These are phyloP conservation scores for Neotoxoptera formosana DNA, from an alignment of 1,140 invertebrate genomes.

Conservation along the genomic window DNA sequence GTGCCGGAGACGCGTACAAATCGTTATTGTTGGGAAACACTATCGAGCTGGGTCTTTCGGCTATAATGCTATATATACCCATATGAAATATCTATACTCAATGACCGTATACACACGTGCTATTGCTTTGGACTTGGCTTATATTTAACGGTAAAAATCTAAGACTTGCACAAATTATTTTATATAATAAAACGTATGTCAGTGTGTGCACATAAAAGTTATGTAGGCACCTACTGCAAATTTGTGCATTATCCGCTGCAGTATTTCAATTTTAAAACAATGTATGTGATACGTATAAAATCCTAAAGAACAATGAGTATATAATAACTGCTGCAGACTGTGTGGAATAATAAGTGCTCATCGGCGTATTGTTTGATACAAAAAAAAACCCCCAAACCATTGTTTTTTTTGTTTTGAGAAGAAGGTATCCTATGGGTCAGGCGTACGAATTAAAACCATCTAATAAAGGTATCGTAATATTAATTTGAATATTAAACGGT, in stretches of 20 bases:
- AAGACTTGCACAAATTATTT: neutral
- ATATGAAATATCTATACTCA: neutral
- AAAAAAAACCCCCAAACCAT: neutral
- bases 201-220: neutral
- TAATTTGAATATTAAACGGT: too few species aligned
- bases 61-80: neutral
- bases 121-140: neutral
- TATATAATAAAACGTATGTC: neutral
- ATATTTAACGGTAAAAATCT: neutral
- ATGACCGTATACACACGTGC: neutral
- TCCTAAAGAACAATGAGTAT: neutral
- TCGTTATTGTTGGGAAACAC: neutral
- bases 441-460: too few species aligned
- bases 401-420: neutral
- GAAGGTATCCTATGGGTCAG: neutral
- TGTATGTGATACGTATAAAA: neutral
- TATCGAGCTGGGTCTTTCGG: neutral
- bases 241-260: neutral
- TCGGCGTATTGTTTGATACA: neutral
- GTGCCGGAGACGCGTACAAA: conserved; percentile 16
- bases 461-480: too few species aligned
- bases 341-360: neutral
- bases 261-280: neutral
- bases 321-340: neutral
- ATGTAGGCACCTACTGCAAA: neutral